Percentiles rank a stretch among this genome's conserved stretches.
Conservation (phyloP, 1,140 invertebrate species). For the Drosophila nannoptera region DNA sequence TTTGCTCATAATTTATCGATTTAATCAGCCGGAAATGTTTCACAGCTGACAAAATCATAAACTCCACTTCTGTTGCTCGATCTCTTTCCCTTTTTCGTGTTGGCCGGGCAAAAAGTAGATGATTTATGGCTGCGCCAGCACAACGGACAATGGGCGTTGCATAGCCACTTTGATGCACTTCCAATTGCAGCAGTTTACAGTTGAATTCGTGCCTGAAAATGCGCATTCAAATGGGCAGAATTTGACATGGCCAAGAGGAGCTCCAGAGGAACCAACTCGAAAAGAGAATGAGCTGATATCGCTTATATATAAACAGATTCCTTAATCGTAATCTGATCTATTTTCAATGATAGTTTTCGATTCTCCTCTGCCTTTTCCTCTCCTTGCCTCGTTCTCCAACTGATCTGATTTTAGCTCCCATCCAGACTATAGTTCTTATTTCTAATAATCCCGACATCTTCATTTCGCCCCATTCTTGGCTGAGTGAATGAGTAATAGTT, state of each 20-base stretch:
- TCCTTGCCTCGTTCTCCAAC: background rate
- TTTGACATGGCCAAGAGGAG: background rate
- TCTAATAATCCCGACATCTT: background rate
- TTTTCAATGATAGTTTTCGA: background rate
- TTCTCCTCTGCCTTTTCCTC: background rate
- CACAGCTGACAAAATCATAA: constrained; percentile 76
- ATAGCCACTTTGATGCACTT: constrained; percentile 27
- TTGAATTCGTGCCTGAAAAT: background rate
- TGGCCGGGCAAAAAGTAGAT: constrained; percentile 45
- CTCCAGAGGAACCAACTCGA: too few species aligned
- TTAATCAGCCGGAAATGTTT: constrained; percentile 76
- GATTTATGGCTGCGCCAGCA: constrained; percentile 42
- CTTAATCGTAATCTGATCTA: background rate
- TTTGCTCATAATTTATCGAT: constrained; percentile 75
- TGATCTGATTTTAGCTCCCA: too few species aligned
- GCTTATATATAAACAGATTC: too few species aligned
- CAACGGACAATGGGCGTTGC: constrained; percentile 2
- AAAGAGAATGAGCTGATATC: too few species aligned
- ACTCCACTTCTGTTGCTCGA: constrained; percentile 35
- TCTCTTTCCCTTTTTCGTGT: constrained; percentile 24
- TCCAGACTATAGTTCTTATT: too few species aligned
- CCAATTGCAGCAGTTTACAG: constrained; percentile 9
- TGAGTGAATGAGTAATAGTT: constrained; percentile 16
- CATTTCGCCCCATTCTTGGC: constrained; percentile 6
- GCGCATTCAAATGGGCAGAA: background rate